These are phyloP conservation scores for Escarpia spicata DNA, from an alignment of 2,888 invertebrate genomes.

Conservation along the genomic window DNA sequence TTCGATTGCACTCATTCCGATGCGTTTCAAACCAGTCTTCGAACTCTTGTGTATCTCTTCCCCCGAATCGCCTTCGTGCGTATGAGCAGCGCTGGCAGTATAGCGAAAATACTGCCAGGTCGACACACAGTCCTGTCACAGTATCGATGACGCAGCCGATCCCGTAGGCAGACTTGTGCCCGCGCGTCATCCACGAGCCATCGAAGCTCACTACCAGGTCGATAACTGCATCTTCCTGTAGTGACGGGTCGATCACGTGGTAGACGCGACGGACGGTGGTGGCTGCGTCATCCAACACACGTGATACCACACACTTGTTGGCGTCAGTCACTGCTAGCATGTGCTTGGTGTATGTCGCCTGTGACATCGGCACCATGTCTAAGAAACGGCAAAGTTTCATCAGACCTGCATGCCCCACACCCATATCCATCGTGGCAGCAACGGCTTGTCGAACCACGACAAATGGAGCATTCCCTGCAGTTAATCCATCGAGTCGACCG, in stretches of 20 bases:
- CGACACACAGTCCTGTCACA: not conserved
- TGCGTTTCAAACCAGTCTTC: not conserved
- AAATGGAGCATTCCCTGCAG: not conserved
- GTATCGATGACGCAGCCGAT: not conserved
- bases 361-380: not conserved
- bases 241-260: not conserved
- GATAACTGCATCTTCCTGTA: not conserved
- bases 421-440: too few relatives aligned
- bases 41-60: not conserved
- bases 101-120: not conserved
- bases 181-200: not conserved
- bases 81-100: not conserved
- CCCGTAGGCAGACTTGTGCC: not conserved
- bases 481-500: not conserved
- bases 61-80: not conserved
- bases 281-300: not conserved
- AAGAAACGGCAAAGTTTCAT: not conserved
- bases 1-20: not conserved
- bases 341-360: not conserved
- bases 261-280: not conserved
- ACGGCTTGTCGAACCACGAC: not conserved
- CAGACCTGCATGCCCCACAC: too few relatives aligned
- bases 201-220: not conserved
- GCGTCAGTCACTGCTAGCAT: not conserved
- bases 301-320: not conserved